Evolutionary conservation across 2,797 vertebrate genomes (phyloP).

Genomic region (Enteromius anoplus): DNA sequence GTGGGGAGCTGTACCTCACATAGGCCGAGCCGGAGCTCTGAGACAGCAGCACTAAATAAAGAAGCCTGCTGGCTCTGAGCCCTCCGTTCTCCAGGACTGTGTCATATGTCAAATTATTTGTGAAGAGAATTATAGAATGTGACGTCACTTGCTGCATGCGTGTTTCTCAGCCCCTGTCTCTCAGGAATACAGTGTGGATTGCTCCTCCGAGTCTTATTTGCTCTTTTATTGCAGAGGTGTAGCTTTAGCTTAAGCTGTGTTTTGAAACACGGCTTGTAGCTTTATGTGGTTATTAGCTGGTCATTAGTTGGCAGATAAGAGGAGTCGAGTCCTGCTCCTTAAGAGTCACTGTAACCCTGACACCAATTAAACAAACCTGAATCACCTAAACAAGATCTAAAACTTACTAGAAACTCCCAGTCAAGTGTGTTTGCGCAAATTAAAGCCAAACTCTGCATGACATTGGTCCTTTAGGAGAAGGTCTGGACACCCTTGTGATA

Average conservation of each 20-base stretch:
- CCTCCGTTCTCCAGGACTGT: constrained; percentile 14
- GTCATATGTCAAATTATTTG: constrained; percentile 36
- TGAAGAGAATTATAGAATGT: constrained; percentile 16
- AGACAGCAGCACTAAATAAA: constrained; percentile 45
- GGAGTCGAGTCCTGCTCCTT: neutral
- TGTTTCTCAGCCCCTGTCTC: constrained; percentile 11
- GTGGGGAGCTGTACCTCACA: constrained; percentile 2
- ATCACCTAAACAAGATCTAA: neutral
- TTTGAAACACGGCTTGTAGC: neutral
- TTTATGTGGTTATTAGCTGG: neutral
- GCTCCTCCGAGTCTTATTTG: neutral
- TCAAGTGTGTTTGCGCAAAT: neutral
- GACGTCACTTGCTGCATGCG: constrained; percentile 16
- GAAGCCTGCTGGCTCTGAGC: neutral
- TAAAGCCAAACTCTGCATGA: neutral
- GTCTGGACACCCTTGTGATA: neutral
- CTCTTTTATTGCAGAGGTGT: neutral
- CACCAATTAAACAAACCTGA: neutral
- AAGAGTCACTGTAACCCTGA: neutral
- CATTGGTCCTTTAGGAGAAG: neutral
- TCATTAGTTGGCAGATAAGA: neutral
- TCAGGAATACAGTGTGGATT: neutral
- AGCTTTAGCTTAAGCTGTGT: neutral
- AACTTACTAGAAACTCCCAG: neutral
- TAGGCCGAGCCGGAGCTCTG: neutral